A percentile compares a stretch with the other conserved stretches of the same genome.
These are phyloP conservation scores for Crioceris asparagi DNA, from an alignment of 2,888 invertebrate genomes.

Conservation along the genomic window DNA sequence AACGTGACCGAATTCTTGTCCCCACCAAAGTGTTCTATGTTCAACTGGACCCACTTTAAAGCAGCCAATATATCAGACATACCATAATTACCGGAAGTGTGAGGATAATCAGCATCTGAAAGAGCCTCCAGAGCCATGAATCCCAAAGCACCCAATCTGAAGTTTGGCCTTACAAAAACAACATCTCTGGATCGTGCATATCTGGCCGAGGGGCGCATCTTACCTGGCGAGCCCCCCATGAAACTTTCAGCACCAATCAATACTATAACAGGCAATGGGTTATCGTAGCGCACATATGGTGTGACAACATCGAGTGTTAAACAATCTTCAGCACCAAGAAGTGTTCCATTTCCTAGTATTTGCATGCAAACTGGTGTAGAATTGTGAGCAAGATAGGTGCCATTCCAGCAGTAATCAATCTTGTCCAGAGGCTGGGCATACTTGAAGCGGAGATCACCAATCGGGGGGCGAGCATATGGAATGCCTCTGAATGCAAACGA, in stretches of 20 bases:
- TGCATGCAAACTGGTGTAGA: conserved; percentile 60
- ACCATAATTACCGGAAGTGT: conserved; percentile 76
- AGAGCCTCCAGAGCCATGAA: conserved; percentile 67
- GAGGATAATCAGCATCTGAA: conserved; percentile 58
- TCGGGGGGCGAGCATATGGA: conserved; percentile 68
- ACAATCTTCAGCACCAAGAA: conserved; percentile 70
- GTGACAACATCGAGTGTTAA: conserved; percentile 73
- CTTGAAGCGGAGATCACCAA: conserved; percentile 57
- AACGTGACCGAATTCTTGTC: conserved; percentile 67
- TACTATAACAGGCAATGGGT: conserved; percentile 72
- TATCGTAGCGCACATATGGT: conserved; percentile 67
- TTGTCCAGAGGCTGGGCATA: conserved; percentile 55
- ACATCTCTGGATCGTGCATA: conserved; percentile 67
- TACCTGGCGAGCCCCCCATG: conserved; percentile 66
- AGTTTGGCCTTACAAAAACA: conserved; percentile 79
- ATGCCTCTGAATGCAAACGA: conserved; percentile 73
- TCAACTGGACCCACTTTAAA: conserved; percentile 68
- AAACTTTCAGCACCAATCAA: conserved; percentile 69
- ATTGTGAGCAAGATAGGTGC: conserved; percentile 57
- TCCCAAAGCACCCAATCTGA: conserved; percentile 53
- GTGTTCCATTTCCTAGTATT: conserved; percentile 52
- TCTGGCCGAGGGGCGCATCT: conserved; percentile 60
- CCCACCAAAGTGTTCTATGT: conserved; percentile 78
- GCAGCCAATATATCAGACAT: conserved; percentile 69
- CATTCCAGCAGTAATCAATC: conserved; percentile 70